Percentiles rank a stretch among this genome's conserved stretches.
Evolutionary conservation across 2,888 invertebrate genomes (phyloP).

Genomic region (Orchesella flavescens): DNA sequence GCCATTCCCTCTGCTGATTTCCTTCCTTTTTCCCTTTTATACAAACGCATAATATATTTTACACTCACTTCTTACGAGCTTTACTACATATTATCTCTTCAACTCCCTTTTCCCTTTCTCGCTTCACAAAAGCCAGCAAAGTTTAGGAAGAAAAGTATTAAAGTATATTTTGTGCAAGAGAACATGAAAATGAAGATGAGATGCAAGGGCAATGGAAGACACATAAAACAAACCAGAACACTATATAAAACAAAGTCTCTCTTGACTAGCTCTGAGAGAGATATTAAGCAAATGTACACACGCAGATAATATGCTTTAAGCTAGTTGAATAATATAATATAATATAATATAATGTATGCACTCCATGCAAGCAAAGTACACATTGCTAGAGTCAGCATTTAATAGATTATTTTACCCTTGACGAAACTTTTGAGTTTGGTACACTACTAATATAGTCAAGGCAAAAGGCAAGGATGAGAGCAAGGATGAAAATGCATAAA

Average conservation of each 20-base stretch:
- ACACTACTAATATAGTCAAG: slow-evolving; percentile 10
- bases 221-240: slow-evolving; percentile 22
- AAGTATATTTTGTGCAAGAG: slow-evolving; percentile 24
- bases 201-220: slow-evolving; percentile 41
- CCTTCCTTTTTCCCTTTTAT: slow-evolving; percentile 16
- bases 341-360: slow-evolving; percentile 22
- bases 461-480: neutral
- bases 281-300: neutral
- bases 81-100: slow-evolving; percentile 1
- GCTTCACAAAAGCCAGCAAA: neutral
- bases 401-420: slow-evolving; percentile 48
- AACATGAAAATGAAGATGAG: slow-evolving; percentile 27
- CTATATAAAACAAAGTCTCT: neutral
- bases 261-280: too few species aligned
- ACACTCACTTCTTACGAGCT: neutral
- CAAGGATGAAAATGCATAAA: too few species aligned
- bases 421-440: slow-evolving; percentile 20
- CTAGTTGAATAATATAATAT: neutral
- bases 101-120: neutral
- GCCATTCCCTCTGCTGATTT: slow-evolving; percentile 54
- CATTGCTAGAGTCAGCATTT: slow-evolving; percentile 34
- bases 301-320: neutral
- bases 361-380: slow-evolving; percentile 24
- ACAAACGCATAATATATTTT: neutral
- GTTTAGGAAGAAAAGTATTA: slow-evolving; percentile 12